Percentiles rank a stretch among this genome's conserved stretches.
Conservation (phyloP, 2,888 invertebrate species). For the Pandemis cinnamomeana region DNA sequence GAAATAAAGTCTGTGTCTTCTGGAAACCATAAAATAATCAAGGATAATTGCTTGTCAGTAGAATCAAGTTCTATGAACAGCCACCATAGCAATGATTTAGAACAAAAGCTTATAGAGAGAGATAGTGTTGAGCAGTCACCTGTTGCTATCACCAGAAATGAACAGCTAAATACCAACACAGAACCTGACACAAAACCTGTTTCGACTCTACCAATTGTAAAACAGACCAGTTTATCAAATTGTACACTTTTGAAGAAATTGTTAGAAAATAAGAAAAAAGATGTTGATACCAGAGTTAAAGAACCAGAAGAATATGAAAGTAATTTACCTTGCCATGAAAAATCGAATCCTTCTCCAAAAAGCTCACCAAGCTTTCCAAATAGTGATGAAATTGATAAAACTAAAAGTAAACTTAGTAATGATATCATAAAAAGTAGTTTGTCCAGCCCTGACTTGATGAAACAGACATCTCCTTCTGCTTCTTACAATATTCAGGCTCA, state of each 20-base stretch:
- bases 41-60: conserved; percentile 32
- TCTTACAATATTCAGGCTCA: conserved; percentile 50
- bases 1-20: not conserved
- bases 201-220: conserved; percentile 49
- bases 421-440: conserved; percentile 49
- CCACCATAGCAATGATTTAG: conserved; percentile 28
- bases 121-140: conserved; percentile 21
- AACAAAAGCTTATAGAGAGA: conserved; percentile 11
- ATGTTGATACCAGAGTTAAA: conserved; percentile 57
- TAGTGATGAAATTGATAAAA: conserved; percentile 49
- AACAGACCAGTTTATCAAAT: conserved; percentile 61
- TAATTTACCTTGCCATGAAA: conserved; percentile 52
- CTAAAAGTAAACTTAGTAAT: conserved; percentile 49
- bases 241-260: conserved; percentile 77
- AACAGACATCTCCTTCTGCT: conserved; percentile 51
- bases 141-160: conserved; percentile 6
- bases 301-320: conserved; percentile 50
- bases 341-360: conserved; percentile 47
- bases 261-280: conserved; percentile 70
- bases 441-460: conserved; percentile 50
- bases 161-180: conserved; percentile 27
- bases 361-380: conserved; percentile 49
- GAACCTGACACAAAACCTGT: conserved; percentile 42
- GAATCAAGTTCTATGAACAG: conserved; percentile 28
- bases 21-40: conserved; percentile 16